Conservation (phyloP, 2,797 vertebrate species). For the Lepus townsendii region DNA sequence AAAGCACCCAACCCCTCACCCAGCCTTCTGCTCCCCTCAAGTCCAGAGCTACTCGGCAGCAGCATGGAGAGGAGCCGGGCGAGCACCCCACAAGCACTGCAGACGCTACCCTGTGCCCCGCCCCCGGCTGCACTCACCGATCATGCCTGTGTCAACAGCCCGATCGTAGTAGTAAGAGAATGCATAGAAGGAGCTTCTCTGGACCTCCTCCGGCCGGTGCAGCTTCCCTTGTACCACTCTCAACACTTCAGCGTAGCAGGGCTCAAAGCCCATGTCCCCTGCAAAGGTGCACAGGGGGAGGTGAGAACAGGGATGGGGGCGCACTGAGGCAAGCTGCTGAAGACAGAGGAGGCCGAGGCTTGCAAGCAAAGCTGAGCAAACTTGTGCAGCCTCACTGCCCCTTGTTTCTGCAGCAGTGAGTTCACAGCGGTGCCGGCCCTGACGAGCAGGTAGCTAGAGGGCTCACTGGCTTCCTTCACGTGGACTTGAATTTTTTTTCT, state of each 20-base stretch:
- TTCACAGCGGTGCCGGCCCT: too few species aligned
- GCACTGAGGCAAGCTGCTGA: background rate
- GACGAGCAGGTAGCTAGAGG: background rate
- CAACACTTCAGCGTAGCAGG: slow-evolving; percentile 96
- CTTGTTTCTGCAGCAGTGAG: background rate
- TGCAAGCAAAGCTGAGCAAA: background rate
- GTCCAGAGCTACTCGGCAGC: background rate
- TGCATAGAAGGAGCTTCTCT: slow-evolving; percentile 96
- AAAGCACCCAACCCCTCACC: background rate
- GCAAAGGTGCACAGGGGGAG: slow-evolving; percentile 57
- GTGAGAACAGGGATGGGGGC: background rate
- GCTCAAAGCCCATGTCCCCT: slow-evolving; percentile 96
- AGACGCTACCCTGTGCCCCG: background rate
- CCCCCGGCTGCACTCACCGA: slow-evolving; percentile 91
- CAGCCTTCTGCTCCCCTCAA: background rate
- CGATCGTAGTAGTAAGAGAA: slow-evolving; percentile 99
- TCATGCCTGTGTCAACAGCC: slow-evolving; percentile 95
- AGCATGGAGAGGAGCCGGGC: background rate
- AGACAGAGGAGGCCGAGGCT: background rate
- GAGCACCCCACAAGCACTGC: background rate
- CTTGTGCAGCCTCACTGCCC: background rate
- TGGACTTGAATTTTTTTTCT: background rate
- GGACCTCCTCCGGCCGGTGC: slow-evolving; percentile 96
- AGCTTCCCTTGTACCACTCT: slow-evolving; percentile 95
- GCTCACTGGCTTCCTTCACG: background rate